Evolutionary conservation across 35 echinoderm and acorn worm genomes (phyloP).

Genomic region (Hemicentrotus pulcherrimus): DNA sequence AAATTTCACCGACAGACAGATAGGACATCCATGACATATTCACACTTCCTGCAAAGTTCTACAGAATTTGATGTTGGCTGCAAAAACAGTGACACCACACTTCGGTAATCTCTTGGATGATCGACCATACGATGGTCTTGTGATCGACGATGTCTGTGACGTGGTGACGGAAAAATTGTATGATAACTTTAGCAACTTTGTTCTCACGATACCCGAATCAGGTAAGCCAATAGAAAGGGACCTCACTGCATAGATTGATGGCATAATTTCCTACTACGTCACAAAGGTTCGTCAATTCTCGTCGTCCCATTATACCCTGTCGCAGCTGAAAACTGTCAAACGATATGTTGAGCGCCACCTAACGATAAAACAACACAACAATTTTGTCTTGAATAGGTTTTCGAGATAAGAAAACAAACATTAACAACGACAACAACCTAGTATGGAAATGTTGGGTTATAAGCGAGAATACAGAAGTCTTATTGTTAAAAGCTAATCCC

Average conservation of each 20-base stretch:
- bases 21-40: too few relatives aligned
- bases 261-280: background rate
- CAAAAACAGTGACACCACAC: too few relatives aligned
- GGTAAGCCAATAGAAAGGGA: conserved; percentile 30
- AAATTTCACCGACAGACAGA: too few relatives aligned
- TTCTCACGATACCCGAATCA: background rate
- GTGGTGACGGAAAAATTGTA: too few relatives aligned
- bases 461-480: background rate
- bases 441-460: background rate
- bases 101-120: too few relatives aligned
- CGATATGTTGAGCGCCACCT: conserved; percentile 31
- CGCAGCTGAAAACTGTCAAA: conserved; percentile 23
- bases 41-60: too few relatives aligned
- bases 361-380: background rate
- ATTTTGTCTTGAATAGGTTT: background rate
- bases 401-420: background rate
- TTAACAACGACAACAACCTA: too few relatives aligned
- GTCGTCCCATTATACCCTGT: background rate
- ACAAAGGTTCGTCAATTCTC: conserved; percentile 16
- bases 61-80: too few relatives aligned
- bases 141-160: too few relatives aligned
- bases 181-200: too few relatives aligned
- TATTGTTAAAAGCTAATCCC: background rate
- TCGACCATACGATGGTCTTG: too few relatives aligned
- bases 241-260: conserved; percentile 40